Base-by-base conservation (phyloP, 2,797 vertebrate species). In the Alauda arvensis region DNA sequence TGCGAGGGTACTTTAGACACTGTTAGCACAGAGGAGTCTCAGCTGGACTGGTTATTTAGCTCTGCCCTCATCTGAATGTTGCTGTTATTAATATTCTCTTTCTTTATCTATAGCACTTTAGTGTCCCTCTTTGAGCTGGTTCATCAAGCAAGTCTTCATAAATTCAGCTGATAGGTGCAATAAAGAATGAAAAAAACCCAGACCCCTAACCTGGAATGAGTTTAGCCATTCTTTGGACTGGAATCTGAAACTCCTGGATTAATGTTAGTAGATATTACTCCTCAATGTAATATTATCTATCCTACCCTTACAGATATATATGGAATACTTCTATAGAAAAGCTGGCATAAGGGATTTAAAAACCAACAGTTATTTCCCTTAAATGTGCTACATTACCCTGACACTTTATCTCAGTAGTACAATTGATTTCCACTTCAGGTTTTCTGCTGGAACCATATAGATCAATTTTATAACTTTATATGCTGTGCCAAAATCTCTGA, bases 401-500 rank as follows among this genome's bases (percentile, higher is more conserved):
- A 16, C 68, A 67, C 29, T 75, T 91, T 46, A 60, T 77, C 42
- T 59, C n/a, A 69, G 77, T 39, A 42, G 17, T 51, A 29, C 14
- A 31, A 80, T 70, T 57, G 77, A 72, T 74, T 89, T 90, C 75
- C 37, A 76, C 60, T 49, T 75, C 40, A 69, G 37, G 37, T 90
- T 88, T 93, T 91, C 67, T 87, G 37, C 79, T 87, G 77, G 83
- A 88, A 59, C 31, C 12, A 8, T 57, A 70, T 49, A 60, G 80
- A 87, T 43, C 42, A 31, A 49, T 86, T 86, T 93, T 91, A 46
- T 49, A 78, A 68, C 29, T 66, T 72, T 7, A 63, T 65, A 45
- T 90, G 67, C 63, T 62, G 14, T 87, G 87, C 70, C 77, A 92
- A 85, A 68, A 48, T 91, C 82, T 83, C 52, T 63, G 70, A 91